Conservation (phyloP, 2,888 invertebrate genomes). For the Megastigmus dorsalis region DNA sequence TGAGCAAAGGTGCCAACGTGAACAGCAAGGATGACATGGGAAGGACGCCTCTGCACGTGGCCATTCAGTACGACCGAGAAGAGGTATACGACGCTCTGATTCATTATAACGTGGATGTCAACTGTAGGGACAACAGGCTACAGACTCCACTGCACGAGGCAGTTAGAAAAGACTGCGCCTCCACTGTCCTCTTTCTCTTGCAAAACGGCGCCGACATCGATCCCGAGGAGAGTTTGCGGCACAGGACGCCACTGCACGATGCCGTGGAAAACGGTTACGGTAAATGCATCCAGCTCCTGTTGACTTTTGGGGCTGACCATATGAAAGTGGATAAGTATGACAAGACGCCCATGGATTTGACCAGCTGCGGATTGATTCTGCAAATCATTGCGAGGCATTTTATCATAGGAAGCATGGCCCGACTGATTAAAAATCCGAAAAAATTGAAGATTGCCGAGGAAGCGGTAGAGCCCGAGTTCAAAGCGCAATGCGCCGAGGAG, state of each 20-base stretch:
- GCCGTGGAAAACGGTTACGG: slow-evolving; percentile 3
- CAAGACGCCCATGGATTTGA: neutral
- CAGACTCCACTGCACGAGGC: slow-evolving; percentile 40
- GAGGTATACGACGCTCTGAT: slow-evolving; percentile 6
- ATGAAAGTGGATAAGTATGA: neutral
- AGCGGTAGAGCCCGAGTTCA: neutral
- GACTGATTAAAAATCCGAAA: neutral
- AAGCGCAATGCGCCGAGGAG: neutral
- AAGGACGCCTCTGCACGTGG: slow-evolving; percentile 28
- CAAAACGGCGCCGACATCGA: slow-evolving; percentile 69
- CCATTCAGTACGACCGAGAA: neutral
- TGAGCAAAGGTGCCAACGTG: neutral
- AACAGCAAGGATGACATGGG: slow-evolving; percentile 50
- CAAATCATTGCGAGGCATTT: too few species aligned
- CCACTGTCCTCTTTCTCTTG: neutral
- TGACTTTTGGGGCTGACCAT: slow-evolving; percentile 26
- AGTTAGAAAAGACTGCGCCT: neutral
- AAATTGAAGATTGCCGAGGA: neutral
- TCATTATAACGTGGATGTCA: slow-evolving; percentile 77
- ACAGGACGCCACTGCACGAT: slow-evolving; percentile 4
- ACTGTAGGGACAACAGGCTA: slow-evolving; percentile 67
- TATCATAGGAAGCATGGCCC: neutral
- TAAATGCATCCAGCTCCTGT: slow-evolving; percentile 21
- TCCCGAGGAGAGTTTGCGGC: neutral
- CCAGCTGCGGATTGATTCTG: too few species aligned